phyloP scores from a whole-genome alignment of 2,113 vertebrate genomes.

The Ceyx cyanopectus region DNA sequence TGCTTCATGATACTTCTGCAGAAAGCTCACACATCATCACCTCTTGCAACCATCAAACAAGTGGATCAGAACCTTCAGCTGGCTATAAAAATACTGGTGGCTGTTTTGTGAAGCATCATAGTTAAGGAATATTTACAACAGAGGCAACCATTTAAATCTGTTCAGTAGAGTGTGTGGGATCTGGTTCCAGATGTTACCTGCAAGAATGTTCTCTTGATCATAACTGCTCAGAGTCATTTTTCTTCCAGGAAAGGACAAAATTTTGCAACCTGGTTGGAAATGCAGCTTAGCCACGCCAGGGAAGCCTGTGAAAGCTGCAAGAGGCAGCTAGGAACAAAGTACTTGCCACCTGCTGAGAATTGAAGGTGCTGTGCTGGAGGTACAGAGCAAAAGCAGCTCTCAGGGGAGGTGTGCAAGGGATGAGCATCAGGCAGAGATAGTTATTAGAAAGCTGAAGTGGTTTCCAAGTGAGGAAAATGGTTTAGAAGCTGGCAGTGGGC shows the following conservation, averaged over 20 bases:
- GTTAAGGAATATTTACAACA: background rate
- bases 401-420: background rate
- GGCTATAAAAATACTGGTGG: background rate
- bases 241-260: background rate
- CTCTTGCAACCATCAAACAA: background rate
- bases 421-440: background rate
- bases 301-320: background rate
- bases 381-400: background rate
- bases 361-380: background rate
- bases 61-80: background rate
- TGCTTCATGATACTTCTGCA: background rate
- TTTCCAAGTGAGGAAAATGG: background rate
- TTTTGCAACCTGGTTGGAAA: background rate
- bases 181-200: background rate
- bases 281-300: background rate
- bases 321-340: background rate
- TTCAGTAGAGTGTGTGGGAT: background rate
- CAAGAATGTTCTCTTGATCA: accelerated
- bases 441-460: background rate
- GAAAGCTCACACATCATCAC: accelerated
- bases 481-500: background rate
- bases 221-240: background rate
- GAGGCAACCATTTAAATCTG: background rate
- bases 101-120: background rate
- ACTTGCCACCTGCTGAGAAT: background rate